Evolutionary conservation across 2,797 vertebrate genomes (phyloP).

Genomic region (Cephalopachus bancanus): DNA sequence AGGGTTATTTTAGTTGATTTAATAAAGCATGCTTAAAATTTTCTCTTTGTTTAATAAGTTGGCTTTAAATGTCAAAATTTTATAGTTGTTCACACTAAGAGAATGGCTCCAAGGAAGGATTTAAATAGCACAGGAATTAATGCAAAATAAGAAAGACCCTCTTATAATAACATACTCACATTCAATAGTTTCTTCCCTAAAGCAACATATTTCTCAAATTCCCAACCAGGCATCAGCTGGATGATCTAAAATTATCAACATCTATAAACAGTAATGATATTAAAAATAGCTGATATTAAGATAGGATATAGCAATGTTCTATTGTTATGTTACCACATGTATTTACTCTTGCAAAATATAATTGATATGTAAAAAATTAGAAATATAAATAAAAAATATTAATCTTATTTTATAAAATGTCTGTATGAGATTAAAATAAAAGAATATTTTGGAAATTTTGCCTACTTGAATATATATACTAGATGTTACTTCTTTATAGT

Average conservation of each 20-base stretch:
- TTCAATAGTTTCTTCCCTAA: not conserved
- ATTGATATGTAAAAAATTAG: not conserved
- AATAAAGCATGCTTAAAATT: not conserved
- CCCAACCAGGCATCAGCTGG: not conserved
- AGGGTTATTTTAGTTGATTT: not conserved
- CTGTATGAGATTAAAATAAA: not conserved
- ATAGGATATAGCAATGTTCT: not conserved
- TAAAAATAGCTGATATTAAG: not conserved
- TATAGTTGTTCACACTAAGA: not conserved
- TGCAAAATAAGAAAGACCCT: not conserved
- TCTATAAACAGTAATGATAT: not conserved
- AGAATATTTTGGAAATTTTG: slow-evolving; percentile 43
- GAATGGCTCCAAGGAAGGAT: not conserved
- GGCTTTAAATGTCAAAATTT: not conserved
- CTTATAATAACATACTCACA: not conserved
- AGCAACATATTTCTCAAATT: not conserved
- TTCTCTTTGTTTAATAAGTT: not conserved
- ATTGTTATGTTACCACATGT: not conserved
- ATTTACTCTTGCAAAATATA: not conserved
- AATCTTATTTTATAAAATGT: not conserved
- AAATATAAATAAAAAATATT: not conserved
- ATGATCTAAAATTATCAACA: not conserved
- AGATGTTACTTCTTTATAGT: slow-evolving; percentile 13
- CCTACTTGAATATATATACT: not conserved
- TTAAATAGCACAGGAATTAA: not conserved